phyloP scores from a whole-genome alignment of 2,113 vertebrate genomes.

The Brachypteracias leptosomus region DNA sequence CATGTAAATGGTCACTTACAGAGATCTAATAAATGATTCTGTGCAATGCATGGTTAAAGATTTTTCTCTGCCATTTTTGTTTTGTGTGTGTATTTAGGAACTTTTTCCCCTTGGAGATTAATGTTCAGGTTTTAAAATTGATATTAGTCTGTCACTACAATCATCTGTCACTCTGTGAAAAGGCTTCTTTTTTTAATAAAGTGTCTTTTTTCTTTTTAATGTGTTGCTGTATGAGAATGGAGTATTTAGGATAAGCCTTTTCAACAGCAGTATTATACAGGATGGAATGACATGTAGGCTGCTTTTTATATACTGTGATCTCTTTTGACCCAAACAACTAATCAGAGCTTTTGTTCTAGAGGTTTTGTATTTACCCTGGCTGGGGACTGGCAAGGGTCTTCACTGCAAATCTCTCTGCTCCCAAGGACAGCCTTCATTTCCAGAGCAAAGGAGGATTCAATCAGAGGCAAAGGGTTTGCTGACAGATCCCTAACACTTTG shows the following conservation, averaged over 20 bases:
- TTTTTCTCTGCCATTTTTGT: constrained; percentile 42
- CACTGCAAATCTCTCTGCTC: not conserved
- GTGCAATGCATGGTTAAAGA: not conserved
- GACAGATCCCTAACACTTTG: no score
- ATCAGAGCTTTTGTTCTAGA: not conserved
- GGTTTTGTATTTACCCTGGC: not conserved
- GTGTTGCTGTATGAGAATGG: not conserved
- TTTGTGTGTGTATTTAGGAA: constrained; percentile 2
- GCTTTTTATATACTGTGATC: not conserved
- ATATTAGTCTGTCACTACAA: constrained; percentile 12
- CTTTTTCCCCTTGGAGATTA: not conserved
- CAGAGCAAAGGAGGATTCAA: not conserved
- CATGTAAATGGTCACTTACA: constrained; percentile 35
- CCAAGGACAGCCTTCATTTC: not conserved
- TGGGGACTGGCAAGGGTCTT: not conserved
- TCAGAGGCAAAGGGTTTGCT: not conserved
- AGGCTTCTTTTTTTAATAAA: not conserved
- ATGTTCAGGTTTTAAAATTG: constrained; percentile 26
- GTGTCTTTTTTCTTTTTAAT: not conserved
- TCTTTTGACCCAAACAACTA: not conserved
- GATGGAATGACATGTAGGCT: not conserved
- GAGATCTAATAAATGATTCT: constrained; percentile 46
- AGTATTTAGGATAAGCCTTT: constrained; percentile 19
- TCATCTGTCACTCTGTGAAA: constrained; percentile 11
- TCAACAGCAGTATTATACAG: not conserved